These are phyloP conservation scores for Chaetodon auriga DNA, from an alignment of 2,113 vertebrate genomes.

Conservation along the genomic window DNA sequence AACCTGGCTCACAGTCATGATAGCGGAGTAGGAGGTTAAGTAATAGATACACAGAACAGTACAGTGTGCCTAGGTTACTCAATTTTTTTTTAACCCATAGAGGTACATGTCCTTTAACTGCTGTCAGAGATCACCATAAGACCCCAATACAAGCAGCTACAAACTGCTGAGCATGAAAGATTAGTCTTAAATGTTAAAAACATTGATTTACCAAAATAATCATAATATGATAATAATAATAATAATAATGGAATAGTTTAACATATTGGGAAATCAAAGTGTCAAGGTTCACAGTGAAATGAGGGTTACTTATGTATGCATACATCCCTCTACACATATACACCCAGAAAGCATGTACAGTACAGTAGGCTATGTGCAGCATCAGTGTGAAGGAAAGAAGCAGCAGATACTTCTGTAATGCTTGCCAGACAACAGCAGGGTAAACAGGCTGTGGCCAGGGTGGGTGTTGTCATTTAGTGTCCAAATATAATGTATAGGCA, in stretches of 20 bases:
- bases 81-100: not conserved
- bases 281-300: not conserved
- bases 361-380: not conserved
- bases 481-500: no score
- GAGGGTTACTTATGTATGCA: no score
- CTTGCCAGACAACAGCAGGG: no score
- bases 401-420: not conserved
- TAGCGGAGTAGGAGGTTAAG: conserved; percentile 30
- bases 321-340: no score
- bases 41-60: conserved; percentile 5
- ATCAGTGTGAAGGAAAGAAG: not conserved
- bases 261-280: not conserved
- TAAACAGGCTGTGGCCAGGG: not conserved
- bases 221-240: no score
- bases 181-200: not conserved
- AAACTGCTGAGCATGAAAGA: not conserved
- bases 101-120: not conserved
- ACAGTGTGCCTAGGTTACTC: not conserved
- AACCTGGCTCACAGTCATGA: conserved; percentile 49
- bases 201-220: not conserved
- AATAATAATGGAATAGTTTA: not conserved
- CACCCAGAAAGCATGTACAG: no score
- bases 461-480: not conserved
- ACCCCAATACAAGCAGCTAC: not conserved
- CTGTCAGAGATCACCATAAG: not conserved